These are phyloP conservation scores for Coremacera marginata DNA, from an alignment of 2,888 invertebrate genomes.

Conservation along the genomic window DNA sequence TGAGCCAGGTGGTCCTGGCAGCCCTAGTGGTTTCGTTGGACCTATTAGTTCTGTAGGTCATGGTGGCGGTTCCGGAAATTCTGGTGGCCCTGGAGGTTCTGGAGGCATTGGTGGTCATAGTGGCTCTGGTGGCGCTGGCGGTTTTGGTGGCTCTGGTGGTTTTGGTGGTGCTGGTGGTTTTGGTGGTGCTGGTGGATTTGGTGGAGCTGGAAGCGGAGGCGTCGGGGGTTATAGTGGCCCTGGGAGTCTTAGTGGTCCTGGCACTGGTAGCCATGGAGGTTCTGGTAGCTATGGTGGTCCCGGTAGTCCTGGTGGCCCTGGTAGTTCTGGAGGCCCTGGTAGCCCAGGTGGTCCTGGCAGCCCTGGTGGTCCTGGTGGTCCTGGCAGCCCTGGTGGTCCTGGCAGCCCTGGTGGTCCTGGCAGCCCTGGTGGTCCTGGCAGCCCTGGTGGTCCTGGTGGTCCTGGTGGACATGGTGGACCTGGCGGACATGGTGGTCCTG, in stretches of 20 bases:
- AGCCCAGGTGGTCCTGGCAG: conserved; percentile 24
- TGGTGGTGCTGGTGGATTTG: conserved; percentile 30
- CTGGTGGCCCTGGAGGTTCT: conserved; percentile 22
- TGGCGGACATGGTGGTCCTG: conserved; percentile 16
- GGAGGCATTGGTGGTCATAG: neutral
- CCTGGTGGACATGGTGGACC: conserved; percentile 58
- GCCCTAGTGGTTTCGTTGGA: conserved; percentile 23
- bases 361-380: conserved; percentile 39
- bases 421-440: conserved; percentile 32
- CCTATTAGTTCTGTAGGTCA: conserved; percentile 25
- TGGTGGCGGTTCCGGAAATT: conserved; percentile 30
- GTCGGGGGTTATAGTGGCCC: conserved; percentile 74
- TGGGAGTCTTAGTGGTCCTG: conserved; percentile 61
- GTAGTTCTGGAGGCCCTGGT: conserved; percentile 25
- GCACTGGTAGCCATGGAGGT: conserved; percentile 8
- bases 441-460: conserved; percentile 62
- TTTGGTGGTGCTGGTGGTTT: conserved; percentile 38
- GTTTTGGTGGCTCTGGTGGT: conserved; percentile 36
- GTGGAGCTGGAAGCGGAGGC: conserved; percentile 21
- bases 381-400: conserved; percentile 35
- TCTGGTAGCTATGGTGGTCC: conserved; percentile 68
- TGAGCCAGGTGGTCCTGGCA: conserved; percentile 30
- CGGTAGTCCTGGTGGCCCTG: conserved; percentile 73
- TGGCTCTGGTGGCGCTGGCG: conserved; percentile 12
- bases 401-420: conserved; percentile 34